These are phyloP conservation scores for Pangasius larnaudii DNA, from an alignment of 2,797 vertebrate species.

Conservation along the genomic window DNA sequence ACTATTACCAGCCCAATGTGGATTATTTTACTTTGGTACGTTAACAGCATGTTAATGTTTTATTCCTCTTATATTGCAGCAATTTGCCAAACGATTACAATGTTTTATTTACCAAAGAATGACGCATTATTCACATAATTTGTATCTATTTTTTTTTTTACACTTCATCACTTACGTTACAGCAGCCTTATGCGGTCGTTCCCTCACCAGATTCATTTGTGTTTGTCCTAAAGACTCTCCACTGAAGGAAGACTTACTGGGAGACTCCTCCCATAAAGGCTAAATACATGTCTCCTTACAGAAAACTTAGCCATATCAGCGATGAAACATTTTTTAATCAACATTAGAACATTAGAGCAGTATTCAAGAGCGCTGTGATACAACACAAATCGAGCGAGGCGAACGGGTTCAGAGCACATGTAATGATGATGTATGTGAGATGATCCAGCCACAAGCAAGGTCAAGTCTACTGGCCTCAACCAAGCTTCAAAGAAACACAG, in stretches of 20 bases:
- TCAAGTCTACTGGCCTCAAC: slow-evolving; percentile 64
- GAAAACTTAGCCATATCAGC: neutral
- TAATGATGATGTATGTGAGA: slow-evolving; percentile 52
- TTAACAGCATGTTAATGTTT: neutral
- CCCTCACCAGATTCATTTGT: neutral
- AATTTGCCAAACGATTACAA: neutral
- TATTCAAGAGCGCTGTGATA: neutral
- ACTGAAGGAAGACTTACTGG: neutral
- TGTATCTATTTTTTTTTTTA: neutral
- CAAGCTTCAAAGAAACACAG: slow-evolving; percentile 70
- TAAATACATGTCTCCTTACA: too few relatives aligned
- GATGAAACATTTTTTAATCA: neutral
- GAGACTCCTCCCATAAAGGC: neutral
- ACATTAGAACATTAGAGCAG: neutral
- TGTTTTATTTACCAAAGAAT: neutral
- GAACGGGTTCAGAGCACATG: neutral
- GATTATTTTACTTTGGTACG: neutral
- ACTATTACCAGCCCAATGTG: neutral
- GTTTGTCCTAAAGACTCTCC: neutral
- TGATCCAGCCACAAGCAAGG: slow-evolving; percentile 65
- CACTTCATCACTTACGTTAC: neutral
- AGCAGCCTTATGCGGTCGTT: neutral
- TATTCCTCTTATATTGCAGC: neutral
- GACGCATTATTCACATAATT: neutral
- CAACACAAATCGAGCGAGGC: neutral